These are phyloP conservation scores for Lasioglossum villosulum DNA, from an alignment of 2,888 invertebrate species.

Conservation along the genomic window DNA sequence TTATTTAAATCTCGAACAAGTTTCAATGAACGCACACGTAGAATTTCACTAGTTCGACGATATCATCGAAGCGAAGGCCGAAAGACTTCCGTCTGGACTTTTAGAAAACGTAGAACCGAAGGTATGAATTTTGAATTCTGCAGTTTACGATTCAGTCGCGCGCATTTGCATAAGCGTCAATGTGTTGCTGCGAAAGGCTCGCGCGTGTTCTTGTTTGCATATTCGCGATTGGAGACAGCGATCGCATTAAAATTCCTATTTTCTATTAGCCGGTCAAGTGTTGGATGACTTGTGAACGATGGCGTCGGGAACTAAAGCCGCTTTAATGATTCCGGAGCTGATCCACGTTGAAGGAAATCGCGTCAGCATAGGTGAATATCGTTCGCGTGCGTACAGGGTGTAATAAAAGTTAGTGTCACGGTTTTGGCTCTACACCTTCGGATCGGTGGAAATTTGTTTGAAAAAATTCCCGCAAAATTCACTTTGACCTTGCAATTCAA, in stretches of 20 bases:
- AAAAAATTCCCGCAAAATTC: no score
- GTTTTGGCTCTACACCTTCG: no score
- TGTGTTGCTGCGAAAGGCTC: not conserved
- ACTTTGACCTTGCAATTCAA: no score
- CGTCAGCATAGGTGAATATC: not conserved
- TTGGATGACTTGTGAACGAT: slow-evolving; percentile 11
- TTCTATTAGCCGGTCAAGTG: not conserved
- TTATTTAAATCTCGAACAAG: not conserved
- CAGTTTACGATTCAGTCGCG: not conserved
- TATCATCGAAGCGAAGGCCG: not conserved
- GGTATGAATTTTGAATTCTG: not conserved
- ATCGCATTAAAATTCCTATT: not conserved
- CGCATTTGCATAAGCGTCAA: not conserved
- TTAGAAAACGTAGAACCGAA: not conserved
- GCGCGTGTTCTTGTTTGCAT: not conserved
- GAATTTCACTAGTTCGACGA: not conserved
- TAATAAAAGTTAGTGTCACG: no score
- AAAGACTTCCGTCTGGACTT: not conserved
- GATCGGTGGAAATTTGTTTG: no score
- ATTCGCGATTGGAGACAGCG: not conserved
- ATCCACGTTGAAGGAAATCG: slow-evolving; percentile 39
- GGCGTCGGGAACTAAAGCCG: slow-evolving; percentile 7
- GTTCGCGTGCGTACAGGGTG: slow-evolving; percentile 5
- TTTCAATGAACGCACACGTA: not conserved
- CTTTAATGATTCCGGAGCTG: slow-evolving; percentile 18